Conservation (phyloP, 2,113 vertebrate species). For the Willisornis vidua region DNA sequence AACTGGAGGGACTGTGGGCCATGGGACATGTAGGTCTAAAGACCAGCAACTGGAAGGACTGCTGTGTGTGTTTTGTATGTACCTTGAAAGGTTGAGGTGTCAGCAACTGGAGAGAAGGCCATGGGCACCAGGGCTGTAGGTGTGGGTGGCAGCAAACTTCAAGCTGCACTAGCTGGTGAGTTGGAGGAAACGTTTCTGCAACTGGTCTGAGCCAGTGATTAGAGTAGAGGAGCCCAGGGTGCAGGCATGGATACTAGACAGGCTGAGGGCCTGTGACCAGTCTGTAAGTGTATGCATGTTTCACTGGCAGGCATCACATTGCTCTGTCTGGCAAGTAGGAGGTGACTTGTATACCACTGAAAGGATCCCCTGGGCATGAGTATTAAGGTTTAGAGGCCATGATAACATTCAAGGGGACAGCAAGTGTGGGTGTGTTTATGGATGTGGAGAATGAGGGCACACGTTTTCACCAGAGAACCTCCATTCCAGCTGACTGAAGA, state of each 20-base stretch:
- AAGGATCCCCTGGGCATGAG: not conserved
- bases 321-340: not conserved
- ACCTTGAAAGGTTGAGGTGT: not conserved
- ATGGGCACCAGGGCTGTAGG: not conserved
- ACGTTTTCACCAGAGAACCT: not conserved
- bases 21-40: not conserved
- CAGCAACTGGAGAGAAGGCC: not conserved
- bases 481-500: not conserved
- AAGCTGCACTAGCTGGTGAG: not conserved
- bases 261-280: not conserved
- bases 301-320: not conserved
- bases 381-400: not conserved
- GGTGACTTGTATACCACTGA: not conserved
- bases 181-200: not conserved
- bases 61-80: not conserved
- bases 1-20: not conserved
- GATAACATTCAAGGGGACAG: not conserved
- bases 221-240: not conserved
- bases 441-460: not conserved
- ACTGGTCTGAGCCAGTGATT: not conserved
- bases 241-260: not conserved
- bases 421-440: not conserved
- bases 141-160: not conserved
- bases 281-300: not conserved
- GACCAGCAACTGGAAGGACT: not conserved